A percentile compares a stretch with the other conserved stretches of the same genome.
Evolutionary conservation across 2,113 vertebrate genomes (phyloP).

Genomic region (Neotoma lepida): DNA sequence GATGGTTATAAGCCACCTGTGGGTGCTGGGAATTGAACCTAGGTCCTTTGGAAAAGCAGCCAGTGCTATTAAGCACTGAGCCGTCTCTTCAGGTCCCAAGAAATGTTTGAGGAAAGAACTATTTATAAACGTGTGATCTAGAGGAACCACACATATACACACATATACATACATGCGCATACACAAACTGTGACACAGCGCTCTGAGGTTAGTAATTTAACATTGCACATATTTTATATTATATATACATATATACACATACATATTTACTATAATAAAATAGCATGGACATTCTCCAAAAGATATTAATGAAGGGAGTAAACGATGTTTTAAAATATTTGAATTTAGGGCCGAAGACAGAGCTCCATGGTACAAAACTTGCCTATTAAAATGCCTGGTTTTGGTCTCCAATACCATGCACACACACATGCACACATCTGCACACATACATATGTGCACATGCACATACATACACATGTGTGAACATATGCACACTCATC

Average conservation of each 20-base stretch:
- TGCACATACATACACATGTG: neutral
- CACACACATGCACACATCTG: neutral
- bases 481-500: neutral
- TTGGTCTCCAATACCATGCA: neutral
- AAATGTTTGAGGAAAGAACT: conserved; percentile 9
- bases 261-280: conserved; percentile 19
- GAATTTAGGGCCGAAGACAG: neutral
- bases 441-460: no score
- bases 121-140: neutral
- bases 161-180: neutral
- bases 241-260: neutral
- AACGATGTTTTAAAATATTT: conserved; percentile 36
- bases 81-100: neutral
- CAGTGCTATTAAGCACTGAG: neutral
- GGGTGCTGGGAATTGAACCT: neutral
- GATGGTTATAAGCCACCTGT: neutral
- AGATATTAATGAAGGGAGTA: neutral
- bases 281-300: neutral
- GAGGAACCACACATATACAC: neutral
- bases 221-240: neutral
- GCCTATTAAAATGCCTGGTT: neutral
- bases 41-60: neutral
- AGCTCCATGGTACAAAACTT: neutral
- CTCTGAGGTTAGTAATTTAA: conserved; percentile 16
- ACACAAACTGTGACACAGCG: neutral